Evolutionary conservation across 2,797 vertebrate genomes (phyloP).

Genomic region (Fundulus diaphanus): DNA sequence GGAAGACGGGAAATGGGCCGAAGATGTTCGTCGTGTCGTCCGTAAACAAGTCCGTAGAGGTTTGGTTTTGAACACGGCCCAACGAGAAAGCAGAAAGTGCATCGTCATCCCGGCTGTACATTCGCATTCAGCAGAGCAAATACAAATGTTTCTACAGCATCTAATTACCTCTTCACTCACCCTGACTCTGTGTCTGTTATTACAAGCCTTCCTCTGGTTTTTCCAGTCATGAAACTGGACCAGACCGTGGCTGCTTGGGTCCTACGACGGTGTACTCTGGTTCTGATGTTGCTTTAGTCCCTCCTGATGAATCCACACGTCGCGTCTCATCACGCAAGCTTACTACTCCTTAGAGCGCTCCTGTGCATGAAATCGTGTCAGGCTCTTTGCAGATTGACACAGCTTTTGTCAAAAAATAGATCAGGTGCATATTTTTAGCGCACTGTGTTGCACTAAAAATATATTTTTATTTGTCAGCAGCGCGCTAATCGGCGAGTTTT

Average conservation of each 20-base stretch:
- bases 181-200: background rate
- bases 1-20: too few relatives aligned
- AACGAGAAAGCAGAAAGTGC: too few relatives aligned
- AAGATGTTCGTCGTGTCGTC: too few relatives aligned
- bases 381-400: slow-evolving; percentile 9
- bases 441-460: slow-evolving; percentile 11
- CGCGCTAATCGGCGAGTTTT: background rate
- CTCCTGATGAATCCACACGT: background rate
- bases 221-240: background rate
- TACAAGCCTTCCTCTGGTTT: background rate
- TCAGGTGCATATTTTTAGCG: slow-evolving; percentile 20
- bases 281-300: background rate
- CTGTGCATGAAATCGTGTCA: background rate
- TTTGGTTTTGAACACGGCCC: too few relatives aligned
- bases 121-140: too few relatives aligned
- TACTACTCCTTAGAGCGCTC: background rate
- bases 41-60: too few relatives aligned
- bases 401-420: slow-evolving; percentile 17
- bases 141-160: background rate
- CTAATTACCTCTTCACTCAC: background rate
- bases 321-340: background rate
- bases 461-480: slow-evolving; percentile 13
- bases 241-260: too few relatives aligned
- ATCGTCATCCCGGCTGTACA: too few relatives aligned
- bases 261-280: background rate